These are phyloP conservation scores for Sminthurides bifidus DNA, from an alignment of 1,140 invertebrate species.

Conservation along the genomic window DNA sequence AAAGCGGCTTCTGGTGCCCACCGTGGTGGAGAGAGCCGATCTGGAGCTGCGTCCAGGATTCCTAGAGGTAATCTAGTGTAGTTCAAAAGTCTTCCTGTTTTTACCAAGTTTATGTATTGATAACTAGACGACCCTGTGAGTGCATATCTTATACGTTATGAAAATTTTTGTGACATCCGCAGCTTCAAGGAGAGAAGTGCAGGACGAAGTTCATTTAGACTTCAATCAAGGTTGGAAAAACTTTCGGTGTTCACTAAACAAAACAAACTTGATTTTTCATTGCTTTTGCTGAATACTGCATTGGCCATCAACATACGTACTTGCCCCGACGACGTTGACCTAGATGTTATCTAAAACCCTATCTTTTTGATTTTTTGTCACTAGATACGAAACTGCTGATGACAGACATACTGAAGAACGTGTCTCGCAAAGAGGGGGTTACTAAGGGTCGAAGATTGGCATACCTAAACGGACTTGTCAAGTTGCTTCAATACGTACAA, in stretches of 20 bases:
- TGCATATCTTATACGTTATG: not conserved
- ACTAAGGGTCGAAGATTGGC: slow-evolving; percentile 57
- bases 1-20: slow-evolving; percentile 1
- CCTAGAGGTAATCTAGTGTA: not conserved
- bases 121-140: not conserved
- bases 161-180: not conserved
- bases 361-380: not conserved
- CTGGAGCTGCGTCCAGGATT: slow-evolving; percentile 3
- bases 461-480: slow-evolving; percentile 70
- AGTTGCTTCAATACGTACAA: slow-evolving; percentile 50
- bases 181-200: slow-evolving; percentile 7
- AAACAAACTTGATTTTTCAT: not conserved
- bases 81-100: not conserved
- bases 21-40: not conserved
- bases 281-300: not conserved
- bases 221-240: slow-evolving; percentile 14
- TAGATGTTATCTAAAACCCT: no score
- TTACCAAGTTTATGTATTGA: not conserved
- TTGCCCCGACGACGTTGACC: not conserved
- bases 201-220: slow-evolving; percentile 17
- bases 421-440: slow-evolving; percentile 43
- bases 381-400: slow-evolving; percentile 28
- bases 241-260: not conserved
- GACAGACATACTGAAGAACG: slow-evolving; percentile 38
- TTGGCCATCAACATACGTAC: not conserved